Base-by-base conservation (phyloP, 23 tunicate genomes). In the Oikopleura vanhoeffeni region DNA sequence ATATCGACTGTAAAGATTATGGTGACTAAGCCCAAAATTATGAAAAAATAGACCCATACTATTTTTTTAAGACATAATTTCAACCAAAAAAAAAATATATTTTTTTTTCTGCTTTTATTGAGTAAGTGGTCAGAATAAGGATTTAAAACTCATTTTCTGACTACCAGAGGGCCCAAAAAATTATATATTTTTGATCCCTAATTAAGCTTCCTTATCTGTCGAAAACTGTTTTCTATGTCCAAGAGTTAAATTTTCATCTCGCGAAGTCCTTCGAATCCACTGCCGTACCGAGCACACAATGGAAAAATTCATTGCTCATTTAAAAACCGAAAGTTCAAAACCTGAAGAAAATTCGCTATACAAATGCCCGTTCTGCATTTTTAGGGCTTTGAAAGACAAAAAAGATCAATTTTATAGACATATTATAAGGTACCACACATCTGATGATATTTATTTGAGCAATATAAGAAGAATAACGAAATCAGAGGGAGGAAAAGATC, bases 301-400 rank as follows among this genome's bases (percentile, higher is more conserved):
- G 27, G 35, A 13, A 32, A 30, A 32, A 2, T 71, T 13, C 35
- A 71, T 71, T 71, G 4, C 32, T 2, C 27, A 28, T 2, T 24
- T 49, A 13, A 49, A 49, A 13, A 24, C 13, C 18, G 24, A 13
- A 13, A 49, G 13, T 13, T 13, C 13, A 8, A 38, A 71, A 2
- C 79, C 32, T 38, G 38, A 33, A 2, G 34, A 18, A 38, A 71
- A 33, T 3, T 13, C 34, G 38, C 79, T 32, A 28, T 2, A 32
- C 4, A 71, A 71, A 71, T 71, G 79, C 79, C 34, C 27, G 36
- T 71, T 71, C 38, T 71, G 79, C 38, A 71, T 71, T 30, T 71
- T 13, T 32, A 33, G 79, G 27, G 27, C 79, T 71, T 38, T 30
- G 32, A 18, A 13, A 18, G 8, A 8, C 60, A 8, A 8, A 71